These are phyloP conservation scores for Masticophis lateralis DNA, from an alignment of 2,797 vertebrate genomes.

Conservation along the genomic window DNA sequence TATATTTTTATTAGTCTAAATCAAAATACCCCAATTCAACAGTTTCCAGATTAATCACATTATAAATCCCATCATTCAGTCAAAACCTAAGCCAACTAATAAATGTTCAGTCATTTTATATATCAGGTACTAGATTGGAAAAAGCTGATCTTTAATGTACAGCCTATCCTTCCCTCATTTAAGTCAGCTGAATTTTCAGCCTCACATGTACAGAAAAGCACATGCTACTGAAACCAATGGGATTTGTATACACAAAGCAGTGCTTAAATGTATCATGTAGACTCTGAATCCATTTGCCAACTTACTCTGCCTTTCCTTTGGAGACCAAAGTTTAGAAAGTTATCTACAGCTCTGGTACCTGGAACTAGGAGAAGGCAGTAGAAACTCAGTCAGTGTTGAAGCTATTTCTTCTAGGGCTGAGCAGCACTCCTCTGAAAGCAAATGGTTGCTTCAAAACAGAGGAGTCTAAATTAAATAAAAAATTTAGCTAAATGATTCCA, in stretches of 20 bases:
- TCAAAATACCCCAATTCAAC: background rate
- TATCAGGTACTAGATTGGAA: background rate
- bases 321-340: background rate
- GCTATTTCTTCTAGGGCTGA: background rate
- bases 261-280: background rate
- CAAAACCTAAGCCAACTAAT: background rate
- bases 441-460: background rate
- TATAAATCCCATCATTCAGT: background rate
- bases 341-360: background rate
- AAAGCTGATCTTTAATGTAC: background rate
- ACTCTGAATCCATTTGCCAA: background rate
- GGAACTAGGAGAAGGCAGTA: background rate
- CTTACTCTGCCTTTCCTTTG: background rate
- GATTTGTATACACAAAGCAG: background rate
- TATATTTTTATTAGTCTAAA: background rate
- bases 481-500: background rate
- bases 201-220: background rate
- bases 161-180: background rate
- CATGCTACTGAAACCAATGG: background rate
- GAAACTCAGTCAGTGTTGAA: background rate
- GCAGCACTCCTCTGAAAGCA: background rate
- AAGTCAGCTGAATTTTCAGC: background rate
- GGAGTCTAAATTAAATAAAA: background rate
- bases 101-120: background rate
- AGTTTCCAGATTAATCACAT: background rate